A percentile compares a stretch with the other conserved stretches of the same genome.
Evolutionary conservation across 2,797 vertebrate genomes (phyloP).

Genomic region (Mus caroli): DNA sequence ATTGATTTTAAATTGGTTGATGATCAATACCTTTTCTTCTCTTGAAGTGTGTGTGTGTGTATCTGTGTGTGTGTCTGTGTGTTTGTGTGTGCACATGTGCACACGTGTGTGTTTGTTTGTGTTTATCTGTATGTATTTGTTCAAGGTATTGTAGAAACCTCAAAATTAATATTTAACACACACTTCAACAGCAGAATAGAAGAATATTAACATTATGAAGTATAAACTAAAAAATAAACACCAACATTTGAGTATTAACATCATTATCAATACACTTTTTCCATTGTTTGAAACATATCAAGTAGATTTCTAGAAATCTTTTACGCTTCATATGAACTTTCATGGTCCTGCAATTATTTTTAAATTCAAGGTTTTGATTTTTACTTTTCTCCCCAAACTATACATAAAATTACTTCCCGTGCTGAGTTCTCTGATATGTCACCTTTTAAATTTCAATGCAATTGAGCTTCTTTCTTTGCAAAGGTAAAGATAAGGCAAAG

Average conservation of each 20-base stretch:
- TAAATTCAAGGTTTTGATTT: background rate
- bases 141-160: too few species aligned
- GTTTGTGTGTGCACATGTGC: too few species aligned
- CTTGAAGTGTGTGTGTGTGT: background rate
- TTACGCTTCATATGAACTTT: slow-evolving; percentile 1
- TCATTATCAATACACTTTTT: background rate
- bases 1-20: background rate
- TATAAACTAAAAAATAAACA: background rate
- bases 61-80: too few species aligned
- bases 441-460: background rate
- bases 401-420: background rate
- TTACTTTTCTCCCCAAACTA: background rate
- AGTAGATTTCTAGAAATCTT: background rate
- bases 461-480: background rate
- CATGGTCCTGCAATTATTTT: background rate
- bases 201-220: background rate
- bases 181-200: background rate
- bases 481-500: background rate
- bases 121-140: too few species aligned
- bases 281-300: background rate
- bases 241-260: background rate
- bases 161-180: too few species aligned
- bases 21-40: background rate
- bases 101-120: too few species aligned
- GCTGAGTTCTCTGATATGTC: background rate